Conservation (phyloP, 2,888 invertebrate species). For the Pseudococcus viburni region DNA sequence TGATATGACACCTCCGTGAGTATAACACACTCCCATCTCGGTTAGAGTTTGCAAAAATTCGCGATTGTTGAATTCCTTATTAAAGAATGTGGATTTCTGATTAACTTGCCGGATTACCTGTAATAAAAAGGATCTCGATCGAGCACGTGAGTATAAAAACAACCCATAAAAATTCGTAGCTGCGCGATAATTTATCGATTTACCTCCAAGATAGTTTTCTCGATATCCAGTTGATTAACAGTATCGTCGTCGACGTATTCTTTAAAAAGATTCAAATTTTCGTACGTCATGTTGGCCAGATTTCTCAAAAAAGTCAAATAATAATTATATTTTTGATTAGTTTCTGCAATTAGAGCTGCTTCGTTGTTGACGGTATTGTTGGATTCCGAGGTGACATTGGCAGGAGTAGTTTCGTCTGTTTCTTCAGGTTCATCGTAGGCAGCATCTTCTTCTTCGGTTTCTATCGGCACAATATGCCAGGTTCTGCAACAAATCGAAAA, state of each 20-base stretch:
- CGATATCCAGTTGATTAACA: conserved; percentile 69
- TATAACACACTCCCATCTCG: conserved; percentile 78
- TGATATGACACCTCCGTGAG: conserved; percentile 76
- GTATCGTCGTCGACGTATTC: conserved; percentile 71
- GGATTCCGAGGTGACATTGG: not conserved
- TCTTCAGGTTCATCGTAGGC: conserved; percentile 11
- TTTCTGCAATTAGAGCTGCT: not conserved
- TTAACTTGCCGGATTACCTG: conserved; percentile 68
- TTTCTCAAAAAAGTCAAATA: conserved; percentile 72
- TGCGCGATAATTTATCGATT: not conserved
- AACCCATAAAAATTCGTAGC: no score
- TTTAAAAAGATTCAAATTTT: conserved; percentile 71
- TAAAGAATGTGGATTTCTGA: conserved; percentile 69
- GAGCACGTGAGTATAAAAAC: no score
- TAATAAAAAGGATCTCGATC: not conserved
- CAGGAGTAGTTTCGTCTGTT: not conserved
- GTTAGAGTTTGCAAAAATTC: conserved; percentile 72
- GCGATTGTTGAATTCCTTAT: conserved; percentile 68
- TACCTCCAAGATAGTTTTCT: conserved; percentile 68
- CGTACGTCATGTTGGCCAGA: conserved; percentile 72
- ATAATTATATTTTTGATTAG: conserved; percentile 71
- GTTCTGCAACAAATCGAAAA: not conserved
- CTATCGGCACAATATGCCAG: conserved; percentile 13
- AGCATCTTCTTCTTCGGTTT: conserved; percentile 31
- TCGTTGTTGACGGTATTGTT: not conserved